Conservation (phyloP, 2,888 invertebrate genomes). For the Phorcus lineatus region DNA sequence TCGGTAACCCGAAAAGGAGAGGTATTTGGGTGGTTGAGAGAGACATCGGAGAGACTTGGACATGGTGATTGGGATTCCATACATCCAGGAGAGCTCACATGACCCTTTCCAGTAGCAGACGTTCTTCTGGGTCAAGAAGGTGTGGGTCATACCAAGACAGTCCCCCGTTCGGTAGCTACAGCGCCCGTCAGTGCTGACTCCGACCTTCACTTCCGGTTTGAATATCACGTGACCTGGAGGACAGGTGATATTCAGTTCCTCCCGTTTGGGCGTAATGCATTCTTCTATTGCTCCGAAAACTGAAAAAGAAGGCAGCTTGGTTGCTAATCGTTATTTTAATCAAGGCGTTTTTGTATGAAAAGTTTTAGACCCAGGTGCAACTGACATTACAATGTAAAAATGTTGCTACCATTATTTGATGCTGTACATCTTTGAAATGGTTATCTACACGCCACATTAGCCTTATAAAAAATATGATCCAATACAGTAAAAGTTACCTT, state of each 20-base stretch:
- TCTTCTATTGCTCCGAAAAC: conserved; percentile 8
- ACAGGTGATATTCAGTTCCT: conserved; percentile 29
- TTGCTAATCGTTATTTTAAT: too few relatives aligned
- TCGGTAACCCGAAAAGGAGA: conserved; percentile 38
- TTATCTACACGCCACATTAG: too few relatives aligned
- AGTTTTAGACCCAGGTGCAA: too few relatives aligned
- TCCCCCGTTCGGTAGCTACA: conserved; percentile 22
- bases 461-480: too few relatives aligned
- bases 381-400: too few relatives aligned
- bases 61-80: conserved; percentile 36
- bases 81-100: conserved; percentile 46
- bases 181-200: conserved; percentile 14
- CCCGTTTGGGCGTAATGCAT: conserved; percentile 26
- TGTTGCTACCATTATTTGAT: too few relatives aligned
- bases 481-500: too few relatives aligned
- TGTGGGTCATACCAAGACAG: conserved; percentile 46
- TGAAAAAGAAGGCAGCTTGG: background rate
- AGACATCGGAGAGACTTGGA: conserved; percentile 38
- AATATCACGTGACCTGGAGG: conserved; percentile 32
- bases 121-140: conserved; percentile 41
- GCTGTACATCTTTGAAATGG: too few relatives aligned
- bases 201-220: conserved; percentile 31
- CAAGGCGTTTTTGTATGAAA: too few relatives aligned
- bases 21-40: conserved; percentile 19
- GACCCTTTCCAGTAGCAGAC: conserved; percentile 47